A percentile compares a stretch with the other conserved stretches of the same genome.
Evolutionary conservation across 2,113 vertebrate genomes (phyloP).

Genomic region (Stictonetta naevosa): DNA sequence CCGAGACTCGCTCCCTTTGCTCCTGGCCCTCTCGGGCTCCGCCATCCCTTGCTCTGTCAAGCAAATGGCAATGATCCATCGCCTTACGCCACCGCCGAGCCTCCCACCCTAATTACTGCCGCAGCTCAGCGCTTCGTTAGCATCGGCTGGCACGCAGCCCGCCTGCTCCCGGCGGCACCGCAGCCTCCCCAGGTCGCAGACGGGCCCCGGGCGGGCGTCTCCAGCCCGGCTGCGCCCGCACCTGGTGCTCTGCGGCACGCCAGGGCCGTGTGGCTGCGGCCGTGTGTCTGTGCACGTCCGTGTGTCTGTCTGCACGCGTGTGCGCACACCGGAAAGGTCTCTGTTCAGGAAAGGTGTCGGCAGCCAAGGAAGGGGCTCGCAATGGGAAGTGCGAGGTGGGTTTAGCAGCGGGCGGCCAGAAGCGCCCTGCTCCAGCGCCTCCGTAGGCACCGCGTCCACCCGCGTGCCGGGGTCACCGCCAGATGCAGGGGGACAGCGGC

Average conservation of each 20-base stretch:
- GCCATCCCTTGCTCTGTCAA: background rate
- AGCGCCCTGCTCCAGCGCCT: background rate
- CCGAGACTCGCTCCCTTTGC: background rate
- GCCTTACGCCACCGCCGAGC: background rate
- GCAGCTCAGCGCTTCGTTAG: constrained; percentile 20
- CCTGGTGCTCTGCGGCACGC: background rate
- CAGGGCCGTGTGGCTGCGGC: background rate
- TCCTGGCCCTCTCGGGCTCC: background rate
- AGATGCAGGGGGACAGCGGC: background rate
- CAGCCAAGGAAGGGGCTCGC: constrained; percentile 20
- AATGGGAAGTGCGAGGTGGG: constrained; percentile 7
- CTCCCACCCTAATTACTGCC: constrained; percentile 34
- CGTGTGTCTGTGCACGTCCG: background rate
- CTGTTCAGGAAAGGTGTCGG: background rate
- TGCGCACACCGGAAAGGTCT: rapidly evolving
- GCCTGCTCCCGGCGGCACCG: background rate
- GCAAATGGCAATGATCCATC: background rate
- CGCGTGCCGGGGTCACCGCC: background rate
- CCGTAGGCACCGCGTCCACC: background rate
- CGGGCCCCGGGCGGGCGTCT: background rate
- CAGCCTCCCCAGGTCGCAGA: background rate
- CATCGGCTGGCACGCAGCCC: background rate
- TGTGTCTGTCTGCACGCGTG: background rate
- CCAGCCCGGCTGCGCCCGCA: background rate
- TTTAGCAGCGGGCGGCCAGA: background rate